Evolutionary conservation across 2,888 invertebrate genomes (phyloP), one percentile per base, ranked within the genome.

Genomic region (Orchesella flavescens): DNA sequence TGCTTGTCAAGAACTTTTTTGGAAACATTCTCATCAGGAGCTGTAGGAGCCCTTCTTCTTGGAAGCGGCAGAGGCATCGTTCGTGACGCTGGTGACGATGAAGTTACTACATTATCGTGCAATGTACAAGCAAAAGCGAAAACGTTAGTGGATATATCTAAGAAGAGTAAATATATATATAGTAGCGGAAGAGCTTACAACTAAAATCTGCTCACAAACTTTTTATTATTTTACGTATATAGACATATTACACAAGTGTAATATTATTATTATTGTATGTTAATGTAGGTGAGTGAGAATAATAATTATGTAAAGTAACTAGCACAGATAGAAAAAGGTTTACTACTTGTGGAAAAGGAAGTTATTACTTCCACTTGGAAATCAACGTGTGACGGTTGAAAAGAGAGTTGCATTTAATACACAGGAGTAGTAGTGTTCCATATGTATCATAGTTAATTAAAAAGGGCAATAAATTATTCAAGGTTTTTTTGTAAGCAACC

Each of bases 51-150:
- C 49, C 61, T 68, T 65, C 81, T 74, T 71, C 81, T 17, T 53
- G 81, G 81, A 81, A 81, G 69, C 53, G 81, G 81, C 69, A 81
- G 68, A 44, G 81, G 81, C 81, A 81, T 81, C 75, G 73, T 2
- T 46, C 19, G 72, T 72, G 85, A 83, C 65, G 82, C 74, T 71
- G 69, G 72, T 63, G 76, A 53, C 21, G 85, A 81, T 84, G 83
- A 80, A 24, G 80, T 57, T 19, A 79, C 86, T 86, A 84, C 72
- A 83, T 79, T 83, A 71, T 44, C 53, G 85, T 84, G 85, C 87
- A 87, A 85, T 80, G 61, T 84, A 86, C 83, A 84, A 83, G 82
- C 78, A 82, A 82, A 78, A 75, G 81, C 75, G 75, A 71, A 15
- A 68, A 23, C 46, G 81, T 81, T 81, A 81, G 81, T 75, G 53